Base-by-base conservation (phyloP, 2,888 invertebrate genomes). In the Pteria penguin region DNA sequence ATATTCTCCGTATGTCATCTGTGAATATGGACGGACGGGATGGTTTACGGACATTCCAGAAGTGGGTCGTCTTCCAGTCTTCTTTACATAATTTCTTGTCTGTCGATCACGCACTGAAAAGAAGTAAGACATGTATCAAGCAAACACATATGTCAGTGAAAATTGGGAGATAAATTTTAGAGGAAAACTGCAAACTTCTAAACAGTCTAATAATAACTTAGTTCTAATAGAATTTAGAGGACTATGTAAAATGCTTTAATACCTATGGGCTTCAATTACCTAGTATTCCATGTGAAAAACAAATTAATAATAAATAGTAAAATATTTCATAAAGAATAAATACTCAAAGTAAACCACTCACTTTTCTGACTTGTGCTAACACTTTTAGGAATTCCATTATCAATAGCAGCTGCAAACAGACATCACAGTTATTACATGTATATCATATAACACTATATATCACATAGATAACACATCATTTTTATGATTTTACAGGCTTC, bases 301-400 rank as follows among this genome's bases (percentile, higher is more conserved):
- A n/a, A n/a, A n/a, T n/a, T n/a, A n/a, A n/a, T n/a, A n/a, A n/a
- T n/a, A n/a, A n/a, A n/a, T n/a, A n/a, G n/a, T n/a, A n/a, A n/a
- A n/a, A n/a, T n/a, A n/a, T n/a, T n/a, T n/a, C n/a, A n/a, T n/a
- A n/a, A n/a, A n/a, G n/a, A n/a, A n/a, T n/a, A n/a, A n/a, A n/a
- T n/a, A n/a, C n/a, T n/a, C n/a, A n/a, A n/a, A n/a, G n/a, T n/a
- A n/a, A n/a, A n/a, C n/a, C n/a, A 74, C 84, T 80, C 81, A 90
- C 90, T 82, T 84, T 90, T 90, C 72, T 89, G 89, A 62, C 90
- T 89, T 36, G 82, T 78, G n/a, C 68, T 29, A 69, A 88, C 82
- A 29, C 88, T 83, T 60, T 85, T 87, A 4, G 90, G 90, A 29
- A 86, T 86, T 31, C 75, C 83, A 72, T 86, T 88, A 72, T 90